Base-by-base conservation (phyloP, 2,797 vertebrate genomes). In the Acipenser oxyrinchus region DNA sequence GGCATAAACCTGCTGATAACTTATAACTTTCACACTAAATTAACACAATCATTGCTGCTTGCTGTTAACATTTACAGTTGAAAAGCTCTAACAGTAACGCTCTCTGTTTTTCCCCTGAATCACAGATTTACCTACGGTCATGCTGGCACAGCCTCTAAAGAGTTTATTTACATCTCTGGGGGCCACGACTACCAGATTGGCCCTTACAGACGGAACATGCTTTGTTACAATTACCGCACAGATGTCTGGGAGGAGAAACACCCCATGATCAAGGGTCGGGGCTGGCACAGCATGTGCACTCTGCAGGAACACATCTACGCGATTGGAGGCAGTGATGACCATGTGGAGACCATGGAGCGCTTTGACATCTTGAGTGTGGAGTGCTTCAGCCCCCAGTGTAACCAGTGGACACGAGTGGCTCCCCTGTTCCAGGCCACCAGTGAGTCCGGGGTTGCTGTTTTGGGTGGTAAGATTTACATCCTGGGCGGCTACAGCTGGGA, bases 401-500 rank as follows among this genome's bases (percentile, higher is more conserved):
- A 91, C 69, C 95, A 97, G 82, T 99, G 96, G 96, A 95, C 91
- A 0, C 85, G 74, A 0, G 85, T 97, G 51, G 85, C 90, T 0
- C 87, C 92, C 0, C 85, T 98, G 68, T 78, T 94, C 67, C 85
- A 90, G 66, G 93, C 96, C 63, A 95, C 91, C 88, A 97, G 94
- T 0, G 95, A 99, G 82, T 95, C 96, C 0, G 96, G 91, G 0
- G 87, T 93, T 48, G 92, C 93, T 0, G 92, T 94, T 12, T 92
- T 92, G 89, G 81, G 85, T 1, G 89, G 88, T 23, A 86, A 82
- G 75, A 93, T 99, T 69, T 97, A 95, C 6, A 92, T 99, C 71
- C 88, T 99, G 0, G 96, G 96, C 0, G 95, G 96, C 13, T 99
- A 97, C 85, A 97, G 93, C 85, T 99, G 95, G 95, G 94, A 97